Conservation (phyloP, 1,140 invertebrate genomes). For the Ips nitidus region DNA sequence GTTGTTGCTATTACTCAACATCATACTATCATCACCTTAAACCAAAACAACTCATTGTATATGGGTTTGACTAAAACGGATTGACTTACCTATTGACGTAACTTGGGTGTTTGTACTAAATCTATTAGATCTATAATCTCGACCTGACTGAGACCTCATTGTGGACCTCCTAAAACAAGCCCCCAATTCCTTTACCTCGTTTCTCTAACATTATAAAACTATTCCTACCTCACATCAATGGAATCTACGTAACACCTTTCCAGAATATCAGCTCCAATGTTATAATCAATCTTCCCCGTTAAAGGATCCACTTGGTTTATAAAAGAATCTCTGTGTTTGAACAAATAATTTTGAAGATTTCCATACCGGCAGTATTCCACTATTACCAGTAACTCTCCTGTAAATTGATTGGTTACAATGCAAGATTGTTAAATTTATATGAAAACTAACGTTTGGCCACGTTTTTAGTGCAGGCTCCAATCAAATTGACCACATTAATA, state of each 20-base stretch:
- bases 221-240: constrained; percentile 30
- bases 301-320: constrained; percentile 75
- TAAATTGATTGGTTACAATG: background rate
- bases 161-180: constrained; percentile 1
- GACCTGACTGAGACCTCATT: constrained; percentile 12
- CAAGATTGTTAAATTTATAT: background rate
- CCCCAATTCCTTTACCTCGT: background rate
- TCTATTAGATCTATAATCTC: constrained; percentile 24
- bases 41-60: background rate
- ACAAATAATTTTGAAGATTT: constrained; percentile 85
- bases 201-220: background rate
- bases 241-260: constrained; percentile 55
- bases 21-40: constrained; percentile 43
- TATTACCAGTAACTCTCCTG: constrained; percentile 80
- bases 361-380: constrained; percentile 91
- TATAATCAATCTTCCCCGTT: constrained; percentile 68
- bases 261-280: constrained; percentile 60
- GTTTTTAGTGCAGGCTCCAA: constrained; percentile 91
- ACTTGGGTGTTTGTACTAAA: constrained; percentile 15
- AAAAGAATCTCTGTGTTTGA: constrained; percentile 73
- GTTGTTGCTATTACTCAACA: constrained; percentile 56
- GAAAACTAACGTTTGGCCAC: constrained; percentile 73
- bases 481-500: constrained; percentile 91
- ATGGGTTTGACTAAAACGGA: background rate
- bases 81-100: constrained; percentile 21